phyloP scores from a whole-genome alignment of 2,113 vertebrate species.

The Spermophilus dauricus region DNA sequence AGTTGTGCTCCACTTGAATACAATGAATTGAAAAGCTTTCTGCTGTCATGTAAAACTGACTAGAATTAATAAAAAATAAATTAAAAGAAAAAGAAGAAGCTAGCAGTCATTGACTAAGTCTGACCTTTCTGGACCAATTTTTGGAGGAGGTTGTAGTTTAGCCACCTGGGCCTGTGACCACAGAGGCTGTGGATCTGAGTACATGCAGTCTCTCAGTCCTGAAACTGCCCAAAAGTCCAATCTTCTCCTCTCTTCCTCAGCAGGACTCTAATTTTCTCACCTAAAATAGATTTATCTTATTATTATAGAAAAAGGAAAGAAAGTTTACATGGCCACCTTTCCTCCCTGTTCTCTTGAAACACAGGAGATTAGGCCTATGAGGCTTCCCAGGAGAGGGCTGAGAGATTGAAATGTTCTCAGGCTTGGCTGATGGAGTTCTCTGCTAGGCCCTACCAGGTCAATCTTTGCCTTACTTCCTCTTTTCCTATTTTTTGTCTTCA shows the following conservation, averaged over 20 bases:
- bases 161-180: too few species aligned
- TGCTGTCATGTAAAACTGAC: too few species aligned
- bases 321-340: not conserved
- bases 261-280: not conserved
- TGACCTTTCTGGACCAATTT: not conserved
- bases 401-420: too few species aligned
- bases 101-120: not conserved
- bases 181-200: too few species aligned
- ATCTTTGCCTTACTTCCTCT: too few species aligned
- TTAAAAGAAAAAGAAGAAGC: too few species aligned
- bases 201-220: not conserved
- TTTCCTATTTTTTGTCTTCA: not conserved
- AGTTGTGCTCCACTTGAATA: too few species aligned
- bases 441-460: not conserved
- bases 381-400: not conserved
- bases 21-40: too few species aligned
- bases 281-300: not conserved
- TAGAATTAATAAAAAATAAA: too few species aligned
- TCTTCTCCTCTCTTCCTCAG: not conserved
- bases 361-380: not conserved
- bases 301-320: not conserved
- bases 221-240: not conserved
- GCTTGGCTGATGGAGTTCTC: too few species aligned
- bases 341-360: not conserved
- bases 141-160: not conserved